These are phyloP conservation scores for Gephyroberyx darwinii DNA, from an alignment of 2,797 vertebrate genomes.

Conservation along the genomic window DNA sequence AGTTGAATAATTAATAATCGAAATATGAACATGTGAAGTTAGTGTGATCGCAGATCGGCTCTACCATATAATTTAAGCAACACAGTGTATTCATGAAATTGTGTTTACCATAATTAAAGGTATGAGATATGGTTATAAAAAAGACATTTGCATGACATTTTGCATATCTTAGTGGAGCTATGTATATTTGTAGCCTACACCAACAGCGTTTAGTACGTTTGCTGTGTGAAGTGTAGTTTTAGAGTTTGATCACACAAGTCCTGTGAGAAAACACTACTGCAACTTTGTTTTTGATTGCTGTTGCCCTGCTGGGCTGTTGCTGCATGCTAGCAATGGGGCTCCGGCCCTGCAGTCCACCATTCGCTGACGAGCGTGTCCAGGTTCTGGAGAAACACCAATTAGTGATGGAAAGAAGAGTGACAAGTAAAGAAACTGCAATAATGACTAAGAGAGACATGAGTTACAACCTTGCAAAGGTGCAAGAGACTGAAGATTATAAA, in stretches of 20 bases:
- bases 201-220: no score
- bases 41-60: no score
- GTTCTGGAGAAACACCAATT: not conserved
- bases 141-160: no score
- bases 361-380: not conserved
- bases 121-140: no score
- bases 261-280: not conserved
- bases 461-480: not conserved
- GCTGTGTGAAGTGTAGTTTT: not conserved
- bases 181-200: not conserved
- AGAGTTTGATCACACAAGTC: not conserved
- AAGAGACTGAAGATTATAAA: not conserved
- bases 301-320: conserved; percentile 21
- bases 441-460: not conserved
- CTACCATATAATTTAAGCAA: no score
- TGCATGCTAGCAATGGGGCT: not conserved
- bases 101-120: no score
- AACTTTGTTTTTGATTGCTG: conserved; percentile 8
- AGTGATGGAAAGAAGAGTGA: no score
- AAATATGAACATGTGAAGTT: no score
- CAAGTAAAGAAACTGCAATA: not conserved
- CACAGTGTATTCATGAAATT: no score
- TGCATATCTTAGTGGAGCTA: not conserved
- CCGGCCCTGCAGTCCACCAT: not conserved
- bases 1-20: no score